Conservation (phyloP, 2,113 vertebrate genomes). For the Maccullochella peelii region DNA sequence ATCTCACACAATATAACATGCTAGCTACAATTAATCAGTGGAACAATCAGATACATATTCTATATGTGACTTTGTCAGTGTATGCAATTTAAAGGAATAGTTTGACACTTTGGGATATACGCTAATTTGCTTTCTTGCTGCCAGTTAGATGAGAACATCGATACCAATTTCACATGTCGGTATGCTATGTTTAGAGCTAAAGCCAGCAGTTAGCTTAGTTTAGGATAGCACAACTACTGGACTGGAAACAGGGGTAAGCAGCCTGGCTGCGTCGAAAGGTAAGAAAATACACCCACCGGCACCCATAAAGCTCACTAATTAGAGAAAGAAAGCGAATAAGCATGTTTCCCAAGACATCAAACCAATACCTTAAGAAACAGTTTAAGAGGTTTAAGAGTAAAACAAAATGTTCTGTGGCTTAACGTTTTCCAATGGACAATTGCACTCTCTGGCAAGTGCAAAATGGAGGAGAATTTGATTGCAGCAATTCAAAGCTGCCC, state of each 20-base stretch:
- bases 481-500: conserved; percentile 12
- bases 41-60: not conserved
- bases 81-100: no score
- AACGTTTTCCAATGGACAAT: not conserved
- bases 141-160: no score
- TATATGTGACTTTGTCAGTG: not conserved
- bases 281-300: no score
- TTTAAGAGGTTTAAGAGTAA: conserved; percentile 1
- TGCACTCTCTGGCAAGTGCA: not conserved
- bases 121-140: no score
- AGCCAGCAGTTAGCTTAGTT: no score
- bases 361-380: not conserved
- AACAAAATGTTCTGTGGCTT: not conserved
- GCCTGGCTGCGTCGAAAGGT: no score
- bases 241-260: no score
- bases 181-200: no score
- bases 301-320: not conserved
- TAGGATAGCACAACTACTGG: no score
- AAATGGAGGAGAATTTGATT: conserved; percentile 3
- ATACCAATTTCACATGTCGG: no score
- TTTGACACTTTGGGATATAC: no score
- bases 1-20: not conserved
- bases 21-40: not conserved
- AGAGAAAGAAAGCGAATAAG: not conserved
- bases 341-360: not conserved